Conservation (phyloP, 1,140 invertebrate genomes). For the Campoletis sonorensis region DNA sequence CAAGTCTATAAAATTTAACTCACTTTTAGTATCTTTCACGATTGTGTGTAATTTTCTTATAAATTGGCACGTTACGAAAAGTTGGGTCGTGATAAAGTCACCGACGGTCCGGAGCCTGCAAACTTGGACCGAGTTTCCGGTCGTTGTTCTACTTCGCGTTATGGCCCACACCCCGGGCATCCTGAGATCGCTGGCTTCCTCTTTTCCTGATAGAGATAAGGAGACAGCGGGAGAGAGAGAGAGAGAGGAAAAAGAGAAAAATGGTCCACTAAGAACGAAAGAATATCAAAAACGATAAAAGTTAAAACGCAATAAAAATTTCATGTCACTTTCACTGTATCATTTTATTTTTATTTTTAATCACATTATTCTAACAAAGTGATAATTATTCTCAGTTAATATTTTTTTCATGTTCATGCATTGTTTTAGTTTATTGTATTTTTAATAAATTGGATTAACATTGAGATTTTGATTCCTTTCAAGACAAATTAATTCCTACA, state of each 20-base stretch:
- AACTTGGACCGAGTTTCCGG: constrained; percentile 63
- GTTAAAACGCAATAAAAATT: neutral
- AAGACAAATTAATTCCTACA: no score
- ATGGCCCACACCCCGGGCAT: constrained; percentile 17
- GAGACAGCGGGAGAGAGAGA: neutral
- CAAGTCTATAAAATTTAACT: no score
- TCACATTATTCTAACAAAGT: no score
- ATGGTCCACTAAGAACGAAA: neutral
- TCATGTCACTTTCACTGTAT: no score
- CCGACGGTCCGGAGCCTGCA: constrained; percentile 68
- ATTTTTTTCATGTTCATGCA: no score
- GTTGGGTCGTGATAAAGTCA: constrained; percentile 14
- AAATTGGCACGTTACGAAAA: constrained; percentile 16
- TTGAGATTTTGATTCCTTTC: no score
- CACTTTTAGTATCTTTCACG: no score
- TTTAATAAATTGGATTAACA: no score
- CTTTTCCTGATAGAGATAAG: neutral
- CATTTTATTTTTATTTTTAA: no score
- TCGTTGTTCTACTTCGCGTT: constrained; percentile 70
- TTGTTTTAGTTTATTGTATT: no score
- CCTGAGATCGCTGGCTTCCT: neutral
- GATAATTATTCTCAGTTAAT: no score
- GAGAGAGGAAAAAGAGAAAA: neutral
- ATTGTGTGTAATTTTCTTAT: neutral
- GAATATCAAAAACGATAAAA: neutral